A percentile compares a stretch with the other conserved stretches of the same genome.
These are phyloP conservation scores for Antechinus flavipes DNA, from an alignment of 2,113 vertebrate genomes.

Conservation along the genomic window DNA sequence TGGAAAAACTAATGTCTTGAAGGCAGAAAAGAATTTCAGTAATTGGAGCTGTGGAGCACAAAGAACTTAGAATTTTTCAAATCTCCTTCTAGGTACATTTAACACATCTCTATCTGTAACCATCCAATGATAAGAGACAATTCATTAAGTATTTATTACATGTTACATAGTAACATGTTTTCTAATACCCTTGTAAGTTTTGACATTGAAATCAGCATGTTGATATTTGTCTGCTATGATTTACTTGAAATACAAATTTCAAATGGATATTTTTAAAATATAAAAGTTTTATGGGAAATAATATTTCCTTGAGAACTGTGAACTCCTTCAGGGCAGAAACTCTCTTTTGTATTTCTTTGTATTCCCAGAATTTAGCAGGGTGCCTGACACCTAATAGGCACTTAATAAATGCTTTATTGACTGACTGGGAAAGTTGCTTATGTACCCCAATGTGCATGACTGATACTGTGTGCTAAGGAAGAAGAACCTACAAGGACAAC, in stretches of 20 bases:
- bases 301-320: background rate
- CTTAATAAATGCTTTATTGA: background rate
- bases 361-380: background rate
- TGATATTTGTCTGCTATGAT: background rate
- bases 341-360: background rate
- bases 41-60: background rate
- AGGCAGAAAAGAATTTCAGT: background rate
- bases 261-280: background rate
- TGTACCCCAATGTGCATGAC: background rate
- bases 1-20: background rate
- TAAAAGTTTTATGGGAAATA: background rate
- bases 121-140: background rate
- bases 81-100: background rate
- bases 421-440: background rate
- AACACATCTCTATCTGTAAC: background rate
- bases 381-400: background rate
- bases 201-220: background rate
- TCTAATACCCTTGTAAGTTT: background rate
- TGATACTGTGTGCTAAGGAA: background rate
- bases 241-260: background rate
- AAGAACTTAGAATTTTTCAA: background rate
- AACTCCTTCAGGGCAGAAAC: background rate
- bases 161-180: background rate
- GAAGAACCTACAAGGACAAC: background rate
- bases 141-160: background rate